These are phyloP conservation scores for Pachymerium ferrugineum DNA, from an alignment of 2,888 invertebrate species.

Conservation along the genomic window DNA sequence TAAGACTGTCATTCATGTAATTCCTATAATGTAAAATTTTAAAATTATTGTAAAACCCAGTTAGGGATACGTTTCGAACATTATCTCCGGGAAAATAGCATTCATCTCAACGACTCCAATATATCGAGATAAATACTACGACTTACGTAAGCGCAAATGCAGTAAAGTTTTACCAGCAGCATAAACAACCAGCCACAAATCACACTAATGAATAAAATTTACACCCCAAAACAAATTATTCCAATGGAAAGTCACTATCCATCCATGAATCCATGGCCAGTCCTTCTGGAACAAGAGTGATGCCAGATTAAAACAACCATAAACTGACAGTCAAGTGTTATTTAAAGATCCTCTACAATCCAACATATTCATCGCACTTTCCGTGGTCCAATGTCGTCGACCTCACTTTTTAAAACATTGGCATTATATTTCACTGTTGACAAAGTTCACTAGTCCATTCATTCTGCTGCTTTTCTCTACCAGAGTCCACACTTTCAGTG, in stretches of 20 bases:
- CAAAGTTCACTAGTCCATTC: no score
- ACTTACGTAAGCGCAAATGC: conserved; percentile 3
- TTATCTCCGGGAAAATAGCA: not conserved
- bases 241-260: no score
- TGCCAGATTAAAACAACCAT: no score
- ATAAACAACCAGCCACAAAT: not conserved
- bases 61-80: not conserved
- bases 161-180: not conserved
- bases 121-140: not conserved
- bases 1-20: conserved; percentile 98
- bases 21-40: conserved; percentile 56
- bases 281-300: no score
- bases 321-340: no score
- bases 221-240: no score
- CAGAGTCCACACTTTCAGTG: not conserved
- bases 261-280: not conserved
- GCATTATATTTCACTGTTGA: no score
- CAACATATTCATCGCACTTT: no score
- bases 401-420: no score
- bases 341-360: no score
- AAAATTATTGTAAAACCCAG: not conserved
- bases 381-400: no score
- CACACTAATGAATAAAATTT: no score
- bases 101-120: not conserved
- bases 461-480: not conserved